A percentile compares a stretch with the other conserved stretches of the same genome.
These are phyloP conservation scores for Opisthograptis luteolata DNA, from an alignment of 2,888 invertebrate species.

Conservation along the genomic window DNA sequence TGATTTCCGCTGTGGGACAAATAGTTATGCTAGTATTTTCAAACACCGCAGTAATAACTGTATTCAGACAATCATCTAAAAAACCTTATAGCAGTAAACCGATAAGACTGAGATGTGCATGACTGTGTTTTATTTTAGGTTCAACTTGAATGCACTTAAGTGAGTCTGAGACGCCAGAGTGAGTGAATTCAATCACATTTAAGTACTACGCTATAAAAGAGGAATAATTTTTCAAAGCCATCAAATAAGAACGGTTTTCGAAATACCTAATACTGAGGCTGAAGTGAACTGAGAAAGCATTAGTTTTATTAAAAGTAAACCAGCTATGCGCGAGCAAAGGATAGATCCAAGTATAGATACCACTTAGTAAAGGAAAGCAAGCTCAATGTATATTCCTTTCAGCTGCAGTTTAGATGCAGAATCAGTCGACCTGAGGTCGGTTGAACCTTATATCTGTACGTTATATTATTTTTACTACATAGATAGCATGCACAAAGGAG, in stretches of 20 bases:
- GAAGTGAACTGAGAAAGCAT: slow-evolving; percentile 8
- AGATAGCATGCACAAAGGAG: too few relatives aligned
- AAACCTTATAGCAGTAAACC: too few relatives aligned
- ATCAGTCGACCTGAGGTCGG: neutral
- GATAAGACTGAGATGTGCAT: too few relatives aligned
- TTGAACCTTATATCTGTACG: neutral
- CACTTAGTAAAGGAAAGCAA: slow-evolving; percentile 5
- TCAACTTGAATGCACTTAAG: slow-evolving; percentile 4
- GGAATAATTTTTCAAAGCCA: slow-evolving; percentile 4
- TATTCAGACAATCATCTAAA: too few relatives aligned
- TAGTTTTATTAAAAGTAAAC: slow-evolving; percentile 22
- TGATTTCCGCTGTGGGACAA: too few relatives aligned
- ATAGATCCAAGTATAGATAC: slow-evolving; percentile 12
- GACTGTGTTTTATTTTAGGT: neutral
- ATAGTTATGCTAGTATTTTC: too few relatives aligned
- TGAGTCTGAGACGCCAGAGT: neutral
- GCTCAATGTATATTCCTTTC: slow-evolving; percentile 11
- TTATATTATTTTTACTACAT: too few relatives aligned
- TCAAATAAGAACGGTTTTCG: slow-evolving; percentile 15
- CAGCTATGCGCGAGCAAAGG: slow-evolving; percentile 6
- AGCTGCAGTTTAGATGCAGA: slow-evolving; percentile 10
- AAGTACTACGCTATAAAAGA: slow-evolving; percentile 9
- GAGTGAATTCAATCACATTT: slow-evolving; percentile 17
- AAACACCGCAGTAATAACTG: too few relatives aligned
- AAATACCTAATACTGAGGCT: slow-evolving; percentile 3